Base-by-base conservation (phyloP, 2,113 vertebrate genomes). In the Pipa parva region DNA sequence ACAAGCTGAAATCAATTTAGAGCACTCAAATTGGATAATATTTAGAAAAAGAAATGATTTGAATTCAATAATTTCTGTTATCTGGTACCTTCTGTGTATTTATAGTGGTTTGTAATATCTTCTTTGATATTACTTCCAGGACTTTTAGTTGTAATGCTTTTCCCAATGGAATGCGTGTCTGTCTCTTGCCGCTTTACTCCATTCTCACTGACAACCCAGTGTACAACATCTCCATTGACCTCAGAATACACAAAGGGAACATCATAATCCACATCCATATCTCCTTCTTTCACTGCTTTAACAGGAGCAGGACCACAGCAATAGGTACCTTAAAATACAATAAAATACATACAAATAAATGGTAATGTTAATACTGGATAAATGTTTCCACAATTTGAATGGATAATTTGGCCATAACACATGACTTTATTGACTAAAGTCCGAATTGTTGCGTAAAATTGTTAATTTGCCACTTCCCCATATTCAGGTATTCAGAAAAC, bases 261-360 rank as follows among this genome's bases (percentile, higher is more conserved):
- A 9, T 94, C 92, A 0, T 95, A 94, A 55, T 87, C 83, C 42
- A 89, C 60, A 20, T 86, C 1, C 0, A 85, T 76, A 0, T 93
- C 83, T 0, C 95, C 95, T 11, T 85, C 75, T 1, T 76, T 83
- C 61, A 97, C 73, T 62, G 93, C 93, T 2, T 57, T 68, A 18
- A 97, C 89, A 0, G 95, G 78, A 9, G 92, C 82, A 0, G 95
- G 95, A 24, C 95, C 93, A 0, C 93, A 95, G 72, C 87, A 90
- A 78, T 78, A 93, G 20, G 84, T 46, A 1, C 87, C 94, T 97
- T 59, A 4, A 58, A 46, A 60, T 12, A 63, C 27, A 67, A 12
- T n/a, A n/a, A n/a, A n/a, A n/a, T 63, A 25, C 21, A 24, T 24
- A n/a, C n/a, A n/a, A n/a, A n/a, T n/a, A n/a, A n/a, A n/a, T n/a